These are phyloP conservation scores for Pteropus rufus DNA, from an alignment of 2,797 vertebrate genomes.

Conservation along the genomic window DNA sequence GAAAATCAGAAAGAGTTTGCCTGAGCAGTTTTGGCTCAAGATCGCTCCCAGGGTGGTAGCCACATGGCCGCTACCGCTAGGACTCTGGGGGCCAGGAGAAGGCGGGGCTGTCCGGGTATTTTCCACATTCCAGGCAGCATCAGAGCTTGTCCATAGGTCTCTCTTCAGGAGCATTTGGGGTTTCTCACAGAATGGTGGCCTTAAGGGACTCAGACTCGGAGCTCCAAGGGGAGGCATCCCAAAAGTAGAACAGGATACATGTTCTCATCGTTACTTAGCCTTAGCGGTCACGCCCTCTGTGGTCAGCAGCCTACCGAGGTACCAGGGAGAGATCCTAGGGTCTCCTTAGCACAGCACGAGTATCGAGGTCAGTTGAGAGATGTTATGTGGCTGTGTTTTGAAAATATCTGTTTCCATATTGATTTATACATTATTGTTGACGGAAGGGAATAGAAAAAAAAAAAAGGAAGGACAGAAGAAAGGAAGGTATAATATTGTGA, in stretches of 20 bases:
- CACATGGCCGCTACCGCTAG: background rate
- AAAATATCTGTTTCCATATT: background rate
- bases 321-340: background rate
- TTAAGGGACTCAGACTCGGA: background rate
- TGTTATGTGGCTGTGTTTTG: background rate
- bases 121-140: background rate
- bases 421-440: background rate
- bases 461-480: background rate
- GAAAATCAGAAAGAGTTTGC: background rate
- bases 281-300: background rate
- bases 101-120: background rate
- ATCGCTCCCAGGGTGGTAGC: rapidly evolving
- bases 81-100: background rate
- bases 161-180: background rate
- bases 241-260: background rate
- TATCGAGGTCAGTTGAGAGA: background rate
- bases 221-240: background rate
- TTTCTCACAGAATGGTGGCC: background rate
- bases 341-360: no score
- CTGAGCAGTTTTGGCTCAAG: background rate
- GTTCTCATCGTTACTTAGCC: background rate
- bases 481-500: background rate
- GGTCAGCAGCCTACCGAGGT: background rate
- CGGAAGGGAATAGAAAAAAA: background rate
- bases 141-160: background rate